phyloP scores from a whole-genome alignment of 2,888 invertebrate genomes.

The Mactromeris polynyma region DNA sequence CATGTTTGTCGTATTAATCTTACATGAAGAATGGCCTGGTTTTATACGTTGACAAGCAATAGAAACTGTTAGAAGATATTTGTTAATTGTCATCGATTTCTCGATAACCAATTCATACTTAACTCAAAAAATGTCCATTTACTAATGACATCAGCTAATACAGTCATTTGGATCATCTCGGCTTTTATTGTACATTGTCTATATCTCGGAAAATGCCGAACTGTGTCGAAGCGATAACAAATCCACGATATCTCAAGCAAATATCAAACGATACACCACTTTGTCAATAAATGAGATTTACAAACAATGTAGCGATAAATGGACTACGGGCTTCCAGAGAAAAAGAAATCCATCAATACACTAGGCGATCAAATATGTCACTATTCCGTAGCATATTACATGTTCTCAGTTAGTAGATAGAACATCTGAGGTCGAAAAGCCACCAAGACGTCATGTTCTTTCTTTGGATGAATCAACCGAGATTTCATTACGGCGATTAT shows the following conservation, averaged over 20 bases:
- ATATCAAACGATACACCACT: not conserved
- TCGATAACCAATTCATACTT: not conserved
- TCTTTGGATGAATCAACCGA: not conserved
- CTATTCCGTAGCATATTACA: not conserved
- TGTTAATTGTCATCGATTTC: slow-evolving; percentile 12
- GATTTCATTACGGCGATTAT: slow-evolving; percentile 34
- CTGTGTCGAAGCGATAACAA: not conserved
- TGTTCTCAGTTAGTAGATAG: not conserved
- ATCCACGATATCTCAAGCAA: not conserved
- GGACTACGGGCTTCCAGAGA: not conserved
- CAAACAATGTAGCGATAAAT: slow-evolving; percentile 29
- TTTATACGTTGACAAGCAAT: not conserved
- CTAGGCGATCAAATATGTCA: not conserved
- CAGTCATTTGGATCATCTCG: not conserved
- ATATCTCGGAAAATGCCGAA: not conserved
- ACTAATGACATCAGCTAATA: slow-evolving; percentile 16
- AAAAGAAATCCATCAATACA: not conserved
- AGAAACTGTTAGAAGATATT: not conserved
- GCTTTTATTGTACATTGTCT: not conserved
- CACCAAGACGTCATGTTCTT: not conserved
- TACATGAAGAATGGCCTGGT: not conserved
- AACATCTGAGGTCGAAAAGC: not conserved
- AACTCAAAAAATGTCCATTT: slow-evolving; percentile 28
- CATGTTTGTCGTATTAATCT: not conserved
- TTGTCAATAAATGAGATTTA: slow-evolving; percentile 16